Evolutionary conservation across 2,888 invertebrate species (phyloP), one percentile per base, ranked within the genome.

Genomic region (Morpho helenor): DNA sequence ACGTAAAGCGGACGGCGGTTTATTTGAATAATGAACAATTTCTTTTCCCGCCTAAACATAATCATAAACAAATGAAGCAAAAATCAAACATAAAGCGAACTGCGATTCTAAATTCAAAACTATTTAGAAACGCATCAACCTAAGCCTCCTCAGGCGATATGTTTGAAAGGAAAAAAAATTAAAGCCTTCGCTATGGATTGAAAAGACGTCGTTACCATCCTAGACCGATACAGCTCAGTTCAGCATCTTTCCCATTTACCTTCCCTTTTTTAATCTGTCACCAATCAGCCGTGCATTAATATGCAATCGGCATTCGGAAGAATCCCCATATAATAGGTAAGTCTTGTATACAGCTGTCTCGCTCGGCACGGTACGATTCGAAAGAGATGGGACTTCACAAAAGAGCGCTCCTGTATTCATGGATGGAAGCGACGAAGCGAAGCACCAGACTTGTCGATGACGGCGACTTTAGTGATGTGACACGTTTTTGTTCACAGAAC

Each of bases 361-460:
- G 64, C 68, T 79, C 72, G 57, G 61, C 60, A 71, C 60, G 66
- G 47, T 68, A 69, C 65, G 70, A 71, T 73, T 65, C 66, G 74
- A 71, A 67, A 61, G 69, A 66, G 68, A 68, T 54, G 61, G 69
- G 67, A 56, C 56, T 66, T 66, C 61, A 82, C 84, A 87, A 87
- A 87, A 79, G 72, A 80, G 73, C 75, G 76, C 84, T 84, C 77
- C 75, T 70, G 80, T 81, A 88, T 87, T 87, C 87, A 87, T 84
- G 79, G 79, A 73, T 71, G 66, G 69, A 82, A 82, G 87, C 87
- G 88, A 80, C 87, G 87, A 77, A 79, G 76, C 86, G 81, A 76
- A 65, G 80, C 81, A 72, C 80, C 79, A 84, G 79, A 83, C 87
- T 85, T 79, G 81, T 87, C 87, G 84, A 88, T 87, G 87, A 85